phyloP scores from a whole-genome alignment of 2,888 invertebrate species.

The Cotesia congregata region DNA sequence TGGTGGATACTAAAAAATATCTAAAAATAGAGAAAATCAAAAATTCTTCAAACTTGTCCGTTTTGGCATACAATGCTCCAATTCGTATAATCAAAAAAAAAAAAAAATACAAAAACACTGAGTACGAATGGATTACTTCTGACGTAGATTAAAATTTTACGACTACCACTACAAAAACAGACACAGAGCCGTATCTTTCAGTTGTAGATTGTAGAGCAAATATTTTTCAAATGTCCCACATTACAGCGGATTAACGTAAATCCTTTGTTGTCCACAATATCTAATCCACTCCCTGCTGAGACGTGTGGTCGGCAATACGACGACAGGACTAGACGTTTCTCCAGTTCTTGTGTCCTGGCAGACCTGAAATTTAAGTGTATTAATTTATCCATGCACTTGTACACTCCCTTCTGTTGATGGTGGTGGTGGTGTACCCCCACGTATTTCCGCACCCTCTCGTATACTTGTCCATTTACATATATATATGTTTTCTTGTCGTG shows the following conservation, averaged over 20 bases:
- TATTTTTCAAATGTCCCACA: conserved; percentile 30
- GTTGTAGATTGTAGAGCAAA: conserved; percentile 9
- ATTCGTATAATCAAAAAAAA: no score
- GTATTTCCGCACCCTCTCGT: conserved; percentile 5
- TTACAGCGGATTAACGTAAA: conserved; percentile 21
- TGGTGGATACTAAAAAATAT: no score
- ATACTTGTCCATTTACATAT: no score
- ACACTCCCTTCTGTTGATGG: background rate
- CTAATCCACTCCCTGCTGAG: conserved; percentile 47
- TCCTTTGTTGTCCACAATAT: conserved; percentile 37
- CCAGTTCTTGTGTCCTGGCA: background rate
- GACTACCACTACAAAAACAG: background rate
- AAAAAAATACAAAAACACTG: no score
- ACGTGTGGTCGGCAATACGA: background rate
- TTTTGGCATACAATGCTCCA: no score
- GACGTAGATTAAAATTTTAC: no score
- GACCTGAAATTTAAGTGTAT: conserved; percentile 5
- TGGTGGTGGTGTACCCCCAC: background rate
- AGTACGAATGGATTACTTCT: no score
- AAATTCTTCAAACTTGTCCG: no score
- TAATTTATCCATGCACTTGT: conserved; percentile 7
- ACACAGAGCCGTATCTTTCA: background rate
- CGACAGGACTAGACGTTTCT: conserved; percentile 21
- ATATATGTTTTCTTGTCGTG: conserved; percentile 24
- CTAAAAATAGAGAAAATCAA: no score